These are phyloP conservation scores for Periparus ater DNA, from an alignment of 2,797 vertebrate species.

Conservation along the genomic window DNA sequence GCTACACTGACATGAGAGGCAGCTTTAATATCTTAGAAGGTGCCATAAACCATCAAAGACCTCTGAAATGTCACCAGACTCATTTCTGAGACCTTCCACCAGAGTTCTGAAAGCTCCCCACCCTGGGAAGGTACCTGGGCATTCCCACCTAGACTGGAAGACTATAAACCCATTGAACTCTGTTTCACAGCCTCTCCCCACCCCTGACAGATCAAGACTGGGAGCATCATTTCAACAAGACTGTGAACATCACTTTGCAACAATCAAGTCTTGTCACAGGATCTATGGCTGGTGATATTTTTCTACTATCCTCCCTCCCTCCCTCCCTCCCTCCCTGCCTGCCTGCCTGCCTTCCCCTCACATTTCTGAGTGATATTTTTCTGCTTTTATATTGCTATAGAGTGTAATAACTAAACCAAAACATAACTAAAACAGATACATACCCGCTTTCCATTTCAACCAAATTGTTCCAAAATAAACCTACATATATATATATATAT, in stretches of 20 bases:
- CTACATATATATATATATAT: too few species aligned
- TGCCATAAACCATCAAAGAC: not conserved
- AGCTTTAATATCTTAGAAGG: not conserved
- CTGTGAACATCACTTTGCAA: not conserved
- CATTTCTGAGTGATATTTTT: not conserved
- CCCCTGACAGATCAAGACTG: not conserved
- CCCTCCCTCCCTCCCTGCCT: too few species aligned
- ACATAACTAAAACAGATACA: not conserved
- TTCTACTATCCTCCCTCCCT: not conserved
- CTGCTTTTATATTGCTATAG: not conserved
- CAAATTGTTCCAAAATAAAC: not conserved
- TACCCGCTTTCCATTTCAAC: not conserved
- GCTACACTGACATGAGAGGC: rapidly evolving
- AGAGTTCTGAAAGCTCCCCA: too few species aligned
- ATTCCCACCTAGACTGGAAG: not conserved
- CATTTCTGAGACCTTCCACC: not conserved
- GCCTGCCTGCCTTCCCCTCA: too few species aligned
- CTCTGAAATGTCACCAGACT: not conserved
- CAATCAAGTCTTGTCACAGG: not conserved
- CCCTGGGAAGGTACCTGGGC: not conserved
- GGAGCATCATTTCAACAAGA: not conserved
- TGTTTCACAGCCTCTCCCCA: not conserved
- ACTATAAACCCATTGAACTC: not conserved
- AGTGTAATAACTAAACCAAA: too few species aligned
- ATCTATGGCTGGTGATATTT: not conserved